phyloP scores from a whole-genome alignment of 2,113 vertebrate species.

The Menura novaehollandiae region DNA sequence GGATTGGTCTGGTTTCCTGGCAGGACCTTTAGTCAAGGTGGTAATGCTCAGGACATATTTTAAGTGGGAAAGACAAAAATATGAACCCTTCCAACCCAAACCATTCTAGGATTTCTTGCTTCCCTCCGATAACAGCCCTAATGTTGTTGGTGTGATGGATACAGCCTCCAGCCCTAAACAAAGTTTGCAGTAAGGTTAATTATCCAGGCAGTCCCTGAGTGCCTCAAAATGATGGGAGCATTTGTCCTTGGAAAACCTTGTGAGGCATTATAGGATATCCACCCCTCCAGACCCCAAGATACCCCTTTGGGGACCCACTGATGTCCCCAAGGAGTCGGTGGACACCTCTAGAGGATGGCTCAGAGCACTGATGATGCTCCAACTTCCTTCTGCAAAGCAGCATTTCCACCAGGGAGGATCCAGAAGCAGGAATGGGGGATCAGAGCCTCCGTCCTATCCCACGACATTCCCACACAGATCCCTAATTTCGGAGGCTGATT shows the following conservation, averaged over 20 bases:
- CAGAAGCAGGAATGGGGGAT: background rate
- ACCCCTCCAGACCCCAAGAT: background rate
- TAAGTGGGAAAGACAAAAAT: background rate
- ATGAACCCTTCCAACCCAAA: background rate
- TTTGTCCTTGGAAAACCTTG: background rate
- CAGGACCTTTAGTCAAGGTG: accelerated
- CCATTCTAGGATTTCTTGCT: background rate
- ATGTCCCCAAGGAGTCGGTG: accelerated
- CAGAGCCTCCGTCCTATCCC: accelerated
- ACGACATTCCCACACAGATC: background rate
- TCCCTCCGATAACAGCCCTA: background rate
- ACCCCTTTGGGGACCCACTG: background rate
- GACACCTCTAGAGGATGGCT: background rate
- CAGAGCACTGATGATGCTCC: background rate
- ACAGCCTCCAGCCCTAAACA: background rate
- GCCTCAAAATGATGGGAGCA: background rate
- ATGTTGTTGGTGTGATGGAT: no score
- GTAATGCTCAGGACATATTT: background rate
- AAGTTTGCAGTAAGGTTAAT: background rate
- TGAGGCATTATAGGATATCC: background rate
- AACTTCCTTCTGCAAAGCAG: background rate
- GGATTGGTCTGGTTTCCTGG: background rate
- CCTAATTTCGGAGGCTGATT: background rate
- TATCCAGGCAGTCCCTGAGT: background rate
- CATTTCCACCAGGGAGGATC: accelerated